A percentile compares a stretch with the other conserved stretches of the same genome.
Evolutionary conservation across 2,797 vertebrate genomes (phyloP).

Genomic region (Hybognathus amarus): DNA sequence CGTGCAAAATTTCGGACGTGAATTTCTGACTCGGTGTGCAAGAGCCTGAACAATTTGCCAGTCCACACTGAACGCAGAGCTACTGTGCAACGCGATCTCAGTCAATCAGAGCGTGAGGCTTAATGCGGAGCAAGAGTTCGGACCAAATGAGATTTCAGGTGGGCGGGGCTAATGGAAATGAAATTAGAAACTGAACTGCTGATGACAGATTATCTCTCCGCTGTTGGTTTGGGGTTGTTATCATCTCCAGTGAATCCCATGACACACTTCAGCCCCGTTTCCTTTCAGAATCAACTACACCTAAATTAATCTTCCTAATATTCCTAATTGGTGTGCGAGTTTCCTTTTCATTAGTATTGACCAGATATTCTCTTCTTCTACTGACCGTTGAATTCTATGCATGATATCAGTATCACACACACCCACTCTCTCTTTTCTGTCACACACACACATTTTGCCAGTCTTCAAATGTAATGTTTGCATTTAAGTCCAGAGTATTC

Average conservation of each 20-base stretch:
- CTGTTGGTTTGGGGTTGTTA: background rate
- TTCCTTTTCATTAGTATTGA: background rate
- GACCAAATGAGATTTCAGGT: background rate
- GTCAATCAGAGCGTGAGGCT: background rate
- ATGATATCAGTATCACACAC: too few relatives aligned
- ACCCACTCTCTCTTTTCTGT: too few relatives aligned
- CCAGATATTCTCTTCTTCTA: background rate
- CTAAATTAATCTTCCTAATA: background rate
- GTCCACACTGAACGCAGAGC: background rate
- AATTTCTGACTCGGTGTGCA: too few relatives aligned
- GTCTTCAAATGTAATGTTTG: too few relatives aligned
- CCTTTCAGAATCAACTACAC: too few relatives aligned
- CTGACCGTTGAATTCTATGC: background rate
- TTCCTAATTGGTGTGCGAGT: background rate
- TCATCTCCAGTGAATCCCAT: background rate
- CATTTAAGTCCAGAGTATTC: too few relatives aligned
- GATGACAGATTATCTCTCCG: background rate
- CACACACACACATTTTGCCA: too few relatives aligned
- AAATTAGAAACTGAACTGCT: background rate
- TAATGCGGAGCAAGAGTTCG: background rate
- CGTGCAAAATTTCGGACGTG: too few relatives aligned
- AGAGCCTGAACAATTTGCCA: too few relatives aligned
- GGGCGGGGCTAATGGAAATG: background rate
- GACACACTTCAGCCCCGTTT: background rate
- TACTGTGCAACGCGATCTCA: background rate